Percentiles rank a stretch among this genome's conserved stretches.
phyloP scores from a whole-genome alignment of 2,797 vertebrate species.

The Ciconia nigra region DNA sequence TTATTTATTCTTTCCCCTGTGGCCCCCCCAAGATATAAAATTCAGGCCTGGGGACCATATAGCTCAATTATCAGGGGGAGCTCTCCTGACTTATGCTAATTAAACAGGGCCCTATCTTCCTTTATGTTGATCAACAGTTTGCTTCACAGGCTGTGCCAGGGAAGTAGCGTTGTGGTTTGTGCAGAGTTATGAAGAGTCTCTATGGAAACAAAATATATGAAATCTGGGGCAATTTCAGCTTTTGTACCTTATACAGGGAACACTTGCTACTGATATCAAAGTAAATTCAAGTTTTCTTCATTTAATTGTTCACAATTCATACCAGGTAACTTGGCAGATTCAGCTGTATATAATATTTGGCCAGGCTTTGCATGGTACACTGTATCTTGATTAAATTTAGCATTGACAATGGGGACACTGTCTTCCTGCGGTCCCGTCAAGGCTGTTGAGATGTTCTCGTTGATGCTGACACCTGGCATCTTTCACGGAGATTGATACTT shows the following conservation, averaged over 20 bases:
- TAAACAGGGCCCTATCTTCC: background rate
- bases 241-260: background rate
- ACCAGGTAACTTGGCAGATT: background rate
- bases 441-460: background rate
- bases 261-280: background rate
- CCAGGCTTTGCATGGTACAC: background rate
- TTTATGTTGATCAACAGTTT: background rate
- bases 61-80: background rate
- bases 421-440: background rate
- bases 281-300: background rate
- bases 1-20: no score
- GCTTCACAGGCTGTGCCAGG: background rate
- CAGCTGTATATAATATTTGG: background rate
- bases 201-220: constrained; percentile 20
- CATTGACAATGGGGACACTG: background rate
- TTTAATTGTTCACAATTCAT: background rate
- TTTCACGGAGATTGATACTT: constrained; percentile 18
- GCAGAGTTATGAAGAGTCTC: background rate
- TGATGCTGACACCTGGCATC: background rate
- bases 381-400: constrained; percentile 16
- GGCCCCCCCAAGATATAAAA: background rate
- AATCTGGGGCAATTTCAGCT: background rate
- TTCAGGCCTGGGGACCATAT: background rate
- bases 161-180: background rate
- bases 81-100: background rate